Evolutionary conservation across 2,113 vertebrate species (phyloP), one percentile per base, ranked within the genome.

Genomic region (Leucopsar rothschildi): DNA sequence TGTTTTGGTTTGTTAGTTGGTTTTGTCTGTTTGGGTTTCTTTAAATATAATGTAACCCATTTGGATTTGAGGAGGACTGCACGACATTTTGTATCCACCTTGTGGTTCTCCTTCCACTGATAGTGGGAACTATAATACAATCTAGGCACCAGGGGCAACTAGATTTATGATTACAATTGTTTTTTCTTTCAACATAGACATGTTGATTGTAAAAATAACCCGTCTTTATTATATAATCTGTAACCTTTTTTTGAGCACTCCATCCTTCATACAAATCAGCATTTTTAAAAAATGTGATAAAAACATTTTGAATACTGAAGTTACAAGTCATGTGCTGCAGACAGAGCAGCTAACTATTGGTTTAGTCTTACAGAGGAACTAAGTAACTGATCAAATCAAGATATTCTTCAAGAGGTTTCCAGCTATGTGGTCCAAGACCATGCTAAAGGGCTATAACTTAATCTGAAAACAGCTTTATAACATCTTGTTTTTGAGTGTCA

Each of bases 321-420:
- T 93, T 84, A 93, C 39, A 70, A 90, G 39, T 57, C 45, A 81
- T 27, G 44, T 88, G 47, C 64, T 83, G 25, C 57, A 69, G 50
- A 90, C 24, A 94, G 60, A 83, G 53, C 87, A 61, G 91, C 40
- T 35, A 90, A 91, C 70, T 69, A 86, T 92, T 93, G 66, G 78
- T 93, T 93, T 84, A 86, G 63, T 85, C 68, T 96, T 80, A 90
- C 39, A 87, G 35, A 91, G 66, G 75, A 97, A 76, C 68, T 20
- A 90, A 91, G 56, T 89, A 82, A 93, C 39, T 95, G 82, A 88
- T 78, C 40, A 93, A 53, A 88, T 69, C n/a, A 95, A 79, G 68
- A 84, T 47, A 88, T 7, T 91, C n/a, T 84, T 73, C 37, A 84
- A 78, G 31, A 7, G 65, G n/a, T 65, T 92, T 73, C n/a, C 45